Conservation (phyloP, 2,797 vertebrate genomes). For the Cyclura pinguis region DNA sequence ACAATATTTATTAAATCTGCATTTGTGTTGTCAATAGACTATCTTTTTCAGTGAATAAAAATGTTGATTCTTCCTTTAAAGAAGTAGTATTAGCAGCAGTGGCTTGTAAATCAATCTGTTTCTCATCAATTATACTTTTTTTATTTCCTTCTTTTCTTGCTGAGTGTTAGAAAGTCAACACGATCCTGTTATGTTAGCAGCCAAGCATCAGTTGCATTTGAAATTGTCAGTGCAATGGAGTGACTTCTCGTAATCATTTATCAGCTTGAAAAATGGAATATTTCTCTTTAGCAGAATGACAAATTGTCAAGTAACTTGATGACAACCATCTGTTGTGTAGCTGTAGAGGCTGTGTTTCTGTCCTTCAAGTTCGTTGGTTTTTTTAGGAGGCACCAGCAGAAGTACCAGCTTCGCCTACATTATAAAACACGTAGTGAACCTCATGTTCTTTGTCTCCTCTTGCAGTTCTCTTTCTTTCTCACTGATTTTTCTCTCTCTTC, state of each 20-base stretch:
- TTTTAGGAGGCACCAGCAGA: too few relatives aligned
- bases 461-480: too few relatives aligned
- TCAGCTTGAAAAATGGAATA: constrained; percentile 1
- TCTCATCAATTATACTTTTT: background rate
- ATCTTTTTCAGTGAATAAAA: constrained; percentile 8
- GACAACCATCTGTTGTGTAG: background rate
- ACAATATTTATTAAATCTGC: background rate
- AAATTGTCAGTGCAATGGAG: background rate
- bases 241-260: background rate
- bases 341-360: background rate
- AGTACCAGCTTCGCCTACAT: background rate
- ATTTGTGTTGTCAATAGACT: background rate
- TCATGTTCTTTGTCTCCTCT: too few relatives aligned
- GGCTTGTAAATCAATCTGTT: background rate
- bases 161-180: background rate
- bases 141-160: background rate
- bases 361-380: background rate
- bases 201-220: background rate
- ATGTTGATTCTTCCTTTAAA: constrained; percentile 15
- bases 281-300: background rate
- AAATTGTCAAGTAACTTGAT: background rate
- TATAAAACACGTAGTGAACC: too few relatives aligned
- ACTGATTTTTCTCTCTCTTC: too few relatives aligned
- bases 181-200: background rate
- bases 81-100: background rate